phyloP scores from a whole-genome alignment of 2,888 invertebrate genomes.

The Drosophila silvestris region DNA sequence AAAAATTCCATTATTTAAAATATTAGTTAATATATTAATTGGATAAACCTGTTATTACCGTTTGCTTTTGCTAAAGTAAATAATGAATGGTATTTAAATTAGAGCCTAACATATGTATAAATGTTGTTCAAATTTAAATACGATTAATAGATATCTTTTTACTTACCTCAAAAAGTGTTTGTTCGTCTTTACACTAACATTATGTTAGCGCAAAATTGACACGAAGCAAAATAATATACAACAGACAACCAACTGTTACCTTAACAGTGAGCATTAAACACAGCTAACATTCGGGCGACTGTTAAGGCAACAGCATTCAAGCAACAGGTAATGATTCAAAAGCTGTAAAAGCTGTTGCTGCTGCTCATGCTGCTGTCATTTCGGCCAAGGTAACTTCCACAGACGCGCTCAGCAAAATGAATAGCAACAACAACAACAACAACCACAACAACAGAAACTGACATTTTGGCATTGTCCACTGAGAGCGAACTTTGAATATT shows the following conservation, averaged over 20 bases:
- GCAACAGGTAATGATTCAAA: conserved; percentile 59
- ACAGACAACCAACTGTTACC: conserved; percentile 7
- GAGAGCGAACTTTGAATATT: conserved; percentile 53
- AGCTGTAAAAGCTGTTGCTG: conserved; percentile 44
- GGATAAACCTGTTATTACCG: too few relatives aligned
- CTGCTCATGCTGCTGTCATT: conserved; percentile 53
- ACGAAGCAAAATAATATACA: too few relatives aligned
- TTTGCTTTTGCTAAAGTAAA: not conserved
- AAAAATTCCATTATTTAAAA: not conserved
- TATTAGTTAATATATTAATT: not conserved
- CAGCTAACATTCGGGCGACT: conserved; percentile 8
- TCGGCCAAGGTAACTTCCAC: conserved; percentile 70
- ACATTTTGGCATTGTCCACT: conserved; percentile 47
- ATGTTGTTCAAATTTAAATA: not conserved
- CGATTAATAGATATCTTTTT: not conserved
- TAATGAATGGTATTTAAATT: not conserved
- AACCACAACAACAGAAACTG: conserved; percentile 33
- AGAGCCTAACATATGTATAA: not conserved
- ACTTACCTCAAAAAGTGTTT: not conserved
- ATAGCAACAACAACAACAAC: conserved; percentile 13
- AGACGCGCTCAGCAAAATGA: conserved; percentile 36
- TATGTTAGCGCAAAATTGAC: not conserved
- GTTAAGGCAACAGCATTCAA: conserved; percentile 9
- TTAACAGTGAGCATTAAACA: conserved; percentile 31
- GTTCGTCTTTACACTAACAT: not conserved